Evolutionary conservation across 1,140 invertebrate species (phyloP), one percentile per base, ranked within the genome.

Genomic region (Babylonia areolata): DNA sequence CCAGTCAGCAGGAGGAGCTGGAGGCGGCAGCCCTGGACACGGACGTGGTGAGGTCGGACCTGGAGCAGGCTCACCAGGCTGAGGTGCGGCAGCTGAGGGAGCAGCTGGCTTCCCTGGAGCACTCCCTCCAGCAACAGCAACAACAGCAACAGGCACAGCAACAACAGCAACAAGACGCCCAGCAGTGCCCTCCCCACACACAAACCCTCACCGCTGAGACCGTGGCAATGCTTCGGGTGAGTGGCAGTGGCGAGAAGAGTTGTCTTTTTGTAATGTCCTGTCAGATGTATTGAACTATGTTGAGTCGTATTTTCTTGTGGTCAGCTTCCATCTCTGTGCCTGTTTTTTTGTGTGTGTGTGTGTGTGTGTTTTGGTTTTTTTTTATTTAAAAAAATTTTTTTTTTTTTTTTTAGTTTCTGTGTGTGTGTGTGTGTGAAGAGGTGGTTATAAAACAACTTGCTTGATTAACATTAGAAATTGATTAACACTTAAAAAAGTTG

Each of bases 11-110:
- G 35, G 87, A 89, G 33, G 86, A 89, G 54, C 12, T 91, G 33
- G 83, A 88, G 58, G 79, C 88, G 0, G 78, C 69, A 12, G 77
- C 79, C 35, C 42, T 86, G 23, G 89, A 90, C 64, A 84, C 82
- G 0, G 82, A 88, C 28, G 79, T 75, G 31, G 75, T 86, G 85
- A 87, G 88, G 39, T 58, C 77, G 23, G 88, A 91, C n/a, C 85
- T 90, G 80, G 89, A 88, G 12, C 35, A 80, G 2, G 89, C 88
- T n/a, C 91, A 91, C 82, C 88, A 89, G 35, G 87, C 90, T 73
- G 91, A 91, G 82, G 40, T 92, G 23, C 46, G 78, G 28, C 78
- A 87, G 69, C 79, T 91, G 54, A 87, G 89, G 78, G 82, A 90
- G 40, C 84, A 86, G 81, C 81, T 92, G 81, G n/a, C 81, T 20